Evolutionary conservation across 2,888 invertebrate genomes (phyloP).

Genomic region (Petrolisthes cinctipes): DNA sequence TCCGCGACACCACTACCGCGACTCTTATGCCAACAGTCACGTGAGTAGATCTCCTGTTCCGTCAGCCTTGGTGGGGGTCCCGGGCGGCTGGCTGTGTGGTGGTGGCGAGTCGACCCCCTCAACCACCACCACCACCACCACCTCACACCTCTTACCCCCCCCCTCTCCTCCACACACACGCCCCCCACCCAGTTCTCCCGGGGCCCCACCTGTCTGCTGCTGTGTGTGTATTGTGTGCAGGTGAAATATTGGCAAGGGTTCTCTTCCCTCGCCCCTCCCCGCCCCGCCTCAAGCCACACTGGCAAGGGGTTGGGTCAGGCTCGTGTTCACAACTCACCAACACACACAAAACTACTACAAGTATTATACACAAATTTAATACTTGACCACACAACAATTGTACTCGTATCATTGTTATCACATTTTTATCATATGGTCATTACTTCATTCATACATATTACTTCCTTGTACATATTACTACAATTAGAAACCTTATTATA

Average conservation of each 20-base stretch:
- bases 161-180: not conserved
- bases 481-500: too few relatives aligned
- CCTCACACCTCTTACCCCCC: not conserved
- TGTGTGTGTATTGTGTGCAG: conserved; percentile 1
- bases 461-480: too few relatives aligned
- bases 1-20: conserved; percentile 56
- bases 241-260: conserved; percentile 7
- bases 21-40: conserved; percentile 63
- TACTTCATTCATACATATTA: too few relatives aligned
- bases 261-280: not conserved
- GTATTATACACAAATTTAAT: too few relatives aligned
- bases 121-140: not conserved
- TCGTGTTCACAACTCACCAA: too few relatives aligned
- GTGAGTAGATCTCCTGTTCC: conserved; percentile 40
- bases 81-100: conserved; percentile 22
- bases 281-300: not conserved
- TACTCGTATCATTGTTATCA: too few relatives aligned
- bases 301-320: not conserved
- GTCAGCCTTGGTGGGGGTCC: conserved; percentile 41
- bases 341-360: not conserved
- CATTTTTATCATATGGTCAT: too few relatives aligned
- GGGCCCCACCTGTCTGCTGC: not conserved
- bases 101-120: not conserved
- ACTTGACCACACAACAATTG: too few relatives aligned
- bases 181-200: not conserved